Percentiles rank a stretch among this genome's conserved stretches.
phyloP scores from a whole-genome alignment of 2,888 invertebrate genomes.

The Eumacrocentrus americanus region DNA sequence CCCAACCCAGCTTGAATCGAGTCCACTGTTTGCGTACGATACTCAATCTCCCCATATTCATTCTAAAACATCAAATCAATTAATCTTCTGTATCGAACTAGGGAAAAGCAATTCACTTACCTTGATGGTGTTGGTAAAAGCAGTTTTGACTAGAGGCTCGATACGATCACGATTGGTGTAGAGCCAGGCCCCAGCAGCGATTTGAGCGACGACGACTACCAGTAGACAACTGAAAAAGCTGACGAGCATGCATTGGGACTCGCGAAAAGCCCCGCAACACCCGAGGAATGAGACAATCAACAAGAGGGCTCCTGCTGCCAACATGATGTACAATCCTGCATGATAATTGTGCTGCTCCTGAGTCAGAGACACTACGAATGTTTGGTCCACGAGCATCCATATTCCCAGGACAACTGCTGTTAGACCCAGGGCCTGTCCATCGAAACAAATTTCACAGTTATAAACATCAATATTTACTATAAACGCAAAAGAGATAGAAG shows the following conservation, averaged over 20 bases:
- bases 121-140: conserved; percentile 52
- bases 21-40: conserved; percentile 50
- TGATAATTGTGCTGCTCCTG: conserved; percentile 70
- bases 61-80: conserved; percentile 41
- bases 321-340: conserved; percentile 74
- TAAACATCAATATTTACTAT: too few species aligned
- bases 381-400: conserved; percentile 80
- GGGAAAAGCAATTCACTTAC: conserved; percentile 42
- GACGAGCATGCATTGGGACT: conserved; percentile 78
- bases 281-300: conserved; percentile 80
- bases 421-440: conserved; percentile 74
- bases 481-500: too few species aligned
- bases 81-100: background rate
- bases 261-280: conserved; percentile 81
- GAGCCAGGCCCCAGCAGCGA: conserved; percentile 79
- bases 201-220: conserved; percentile 78
- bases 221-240: conserved; percentile 81
- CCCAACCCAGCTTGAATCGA: conserved; percentile 65
- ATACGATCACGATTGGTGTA: conserved; percentile 74
- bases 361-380: conserved; percentile 73
- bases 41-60: conserved; percentile 51
- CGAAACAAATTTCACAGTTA: background rate
- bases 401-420: conserved; percentile 72
- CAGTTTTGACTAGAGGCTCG: conserved; percentile 68
- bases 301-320: conserved; percentile 75